These are phyloP conservation scores for Zaprionus africanus DNA, from an alignment of 1,140 invertebrate species.

Conservation along the genomic window DNA sequence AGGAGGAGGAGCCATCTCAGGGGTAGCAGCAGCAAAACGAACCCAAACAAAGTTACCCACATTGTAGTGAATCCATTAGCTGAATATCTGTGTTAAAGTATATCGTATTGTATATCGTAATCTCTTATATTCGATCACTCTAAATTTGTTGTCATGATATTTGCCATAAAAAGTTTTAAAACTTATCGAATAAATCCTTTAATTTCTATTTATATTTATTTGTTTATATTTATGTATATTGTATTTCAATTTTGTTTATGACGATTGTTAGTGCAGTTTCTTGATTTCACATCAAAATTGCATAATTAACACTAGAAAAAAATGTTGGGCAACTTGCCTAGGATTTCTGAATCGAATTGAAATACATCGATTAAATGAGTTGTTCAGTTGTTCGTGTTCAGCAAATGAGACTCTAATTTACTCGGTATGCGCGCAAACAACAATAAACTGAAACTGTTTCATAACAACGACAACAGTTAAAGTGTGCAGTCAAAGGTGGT, in stretches of 20 bases:
- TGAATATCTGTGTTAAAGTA: not conserved
- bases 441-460: conserved; percentile 13
- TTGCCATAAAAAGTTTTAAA: not conserved
- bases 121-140: not conserved
- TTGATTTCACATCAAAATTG: not conserved
- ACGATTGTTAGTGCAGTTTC: not conserved
- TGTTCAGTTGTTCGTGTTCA: not conserved
- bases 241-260: too few species aligned
- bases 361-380: not conserved
- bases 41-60: conserved; percentile 22
- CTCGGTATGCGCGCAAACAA: not conserved
- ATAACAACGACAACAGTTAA: conserved; percentile 13
- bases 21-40: conserved; percentile 8
- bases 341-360: not conserved
- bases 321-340: not conserved
- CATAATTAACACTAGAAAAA: not conserved
- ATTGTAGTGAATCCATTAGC: not conserved
- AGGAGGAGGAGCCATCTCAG: conserved; percentile 48
- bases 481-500: not conserved
- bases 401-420: not conserved
- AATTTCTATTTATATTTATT: too few species aligned
- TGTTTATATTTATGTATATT: not conserved
- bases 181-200: too few species aligned
- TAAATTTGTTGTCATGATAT: not conserved
- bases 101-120: not conserved